Base-by-base conservation (phyloP, 2,113 vertebrate species). In the Tylochromis polylepis region DNA sequence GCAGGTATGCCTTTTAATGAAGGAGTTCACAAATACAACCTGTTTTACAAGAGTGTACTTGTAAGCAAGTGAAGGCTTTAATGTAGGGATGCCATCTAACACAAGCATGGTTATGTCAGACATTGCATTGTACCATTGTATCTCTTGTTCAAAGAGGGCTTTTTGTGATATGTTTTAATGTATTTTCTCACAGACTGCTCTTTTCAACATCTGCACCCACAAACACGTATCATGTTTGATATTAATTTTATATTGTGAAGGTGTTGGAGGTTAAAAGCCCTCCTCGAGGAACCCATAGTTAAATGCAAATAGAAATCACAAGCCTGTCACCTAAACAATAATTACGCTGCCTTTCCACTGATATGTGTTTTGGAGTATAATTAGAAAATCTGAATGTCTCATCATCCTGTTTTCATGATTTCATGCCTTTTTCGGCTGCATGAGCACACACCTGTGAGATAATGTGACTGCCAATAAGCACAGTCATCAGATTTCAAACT, bases 401-500 rank as follows among this genome's bases (percentile, higher is more conserved):
- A n/a, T 86, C 51, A 77, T 60, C 41, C 15, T 51, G 62, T 85
- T 81, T 79, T 58, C 12, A 14, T 49, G 9, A 79, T 70, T 81
- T 81, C 3, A 5, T 87, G 57, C 86, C 86, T 79, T 82, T 83
- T 24, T 78, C 78, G n/a, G 24, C 80, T 80, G 18, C 27, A 56
- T 75, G 43, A 75, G n/a, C 86, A 43, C 14, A 62, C 31, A 84
- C 43, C 82, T 82, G 86, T 75, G 31, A 89, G 81, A 87, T 88
- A 75, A 83, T 7, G 29, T 81, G 89, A 84, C 80, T 56, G 4
- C 81, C 31, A 46, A 51, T 27, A 85, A 79, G 60, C 62, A 11
- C 12, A 55, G 60, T 58, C 38, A 86, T 78, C 78, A 43, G 14
- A 79, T 62, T 91, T 88, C 70, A 90, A 78, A 87, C 88, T 80